A percentile compares a stretch with the other conserved stretches of the same genome.
These are phyloP conservation scores for Drosophila rubida DNA, from an alignment of 2,888 invertebrate genomes.

Conservation along the genomic window DNA sequence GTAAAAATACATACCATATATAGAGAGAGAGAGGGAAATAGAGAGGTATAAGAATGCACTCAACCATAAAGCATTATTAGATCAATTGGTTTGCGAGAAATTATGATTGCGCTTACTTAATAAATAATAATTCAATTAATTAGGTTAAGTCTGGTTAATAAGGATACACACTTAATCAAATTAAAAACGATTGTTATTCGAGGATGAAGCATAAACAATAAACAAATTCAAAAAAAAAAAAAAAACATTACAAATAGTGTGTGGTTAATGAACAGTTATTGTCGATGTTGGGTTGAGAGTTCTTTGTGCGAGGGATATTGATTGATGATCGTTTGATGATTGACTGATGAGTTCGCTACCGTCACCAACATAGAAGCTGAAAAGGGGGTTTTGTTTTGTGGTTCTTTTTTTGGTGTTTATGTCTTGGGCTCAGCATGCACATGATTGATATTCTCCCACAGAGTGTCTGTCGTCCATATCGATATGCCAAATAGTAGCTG, in stretches of 20 bases:
- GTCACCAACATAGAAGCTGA: conserved; percentile 1
- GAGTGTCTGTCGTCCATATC: conserved; percentile 30
- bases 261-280: not conserved
- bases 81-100: no score
- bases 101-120: not conserved
- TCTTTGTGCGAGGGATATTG: not conserved
- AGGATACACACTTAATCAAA: not conserved
- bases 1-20: not conserved
- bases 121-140: no score
- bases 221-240: not conserved
- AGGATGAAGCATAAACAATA: not conserved
- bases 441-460: conserved; percentile 26
- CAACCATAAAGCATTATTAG: not conserved
- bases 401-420: not conserved
- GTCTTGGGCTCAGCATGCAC: not conserved
- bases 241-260: no score
- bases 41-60: not conserved
- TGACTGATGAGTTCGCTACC: not conserved
- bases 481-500: conserved; percentile 26
- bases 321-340: not conserved
- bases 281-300: not conserved
- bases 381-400: no score
- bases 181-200: not conserved
- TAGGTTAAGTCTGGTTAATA: not conserved
- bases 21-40: not conserved